Conservation (phyloP, 2,797 vertebrate genomes). For the Poecile montanus region DNA sequence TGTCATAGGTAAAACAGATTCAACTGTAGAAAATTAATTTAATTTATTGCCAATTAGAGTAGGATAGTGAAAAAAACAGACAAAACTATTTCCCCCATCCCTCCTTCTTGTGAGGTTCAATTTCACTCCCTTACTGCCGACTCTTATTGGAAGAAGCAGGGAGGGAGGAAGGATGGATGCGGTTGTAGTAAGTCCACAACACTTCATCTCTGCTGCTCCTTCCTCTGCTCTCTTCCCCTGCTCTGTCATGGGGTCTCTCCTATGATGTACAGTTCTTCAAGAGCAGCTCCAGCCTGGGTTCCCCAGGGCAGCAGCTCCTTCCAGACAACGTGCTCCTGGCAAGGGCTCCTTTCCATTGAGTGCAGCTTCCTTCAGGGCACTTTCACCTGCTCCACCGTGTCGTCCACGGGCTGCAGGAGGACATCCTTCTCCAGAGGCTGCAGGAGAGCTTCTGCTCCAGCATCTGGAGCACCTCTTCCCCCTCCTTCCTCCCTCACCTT, state of each 20-base stretch:
- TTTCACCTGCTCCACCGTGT: rapidly evolving
- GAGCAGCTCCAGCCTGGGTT: neutral
- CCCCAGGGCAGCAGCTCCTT: neutral
- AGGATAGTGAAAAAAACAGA: neutral
- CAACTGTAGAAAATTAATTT: neutral
- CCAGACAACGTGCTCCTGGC: neutral
- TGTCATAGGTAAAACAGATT: neutral
- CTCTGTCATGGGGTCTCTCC: rapidly evolving
- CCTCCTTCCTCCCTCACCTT: neutral
- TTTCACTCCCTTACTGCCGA: neutral
- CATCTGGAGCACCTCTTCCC: neutral
- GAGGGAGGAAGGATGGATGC: neutral
- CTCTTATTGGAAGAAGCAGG: neutral
- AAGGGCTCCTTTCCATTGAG: neutral
- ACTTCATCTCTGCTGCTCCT: neutral
- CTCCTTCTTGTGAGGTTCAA: neutral
- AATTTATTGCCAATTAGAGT: neutral
- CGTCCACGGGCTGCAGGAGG: neutral
- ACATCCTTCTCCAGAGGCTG: neutral
- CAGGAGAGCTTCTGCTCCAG: neutral
- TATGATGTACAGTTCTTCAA: neutral
- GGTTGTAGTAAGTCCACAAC: neutral
- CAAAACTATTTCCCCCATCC: neutral
- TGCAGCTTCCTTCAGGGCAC: neutral
- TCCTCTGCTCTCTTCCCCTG: neutral